A percentile compares a stretch with the other conserved stretches of the same genome.
Conservation (phyloP, 30 jellyfish, hydroid and myxozoan species). For the Aurelia sp. region DNA sequence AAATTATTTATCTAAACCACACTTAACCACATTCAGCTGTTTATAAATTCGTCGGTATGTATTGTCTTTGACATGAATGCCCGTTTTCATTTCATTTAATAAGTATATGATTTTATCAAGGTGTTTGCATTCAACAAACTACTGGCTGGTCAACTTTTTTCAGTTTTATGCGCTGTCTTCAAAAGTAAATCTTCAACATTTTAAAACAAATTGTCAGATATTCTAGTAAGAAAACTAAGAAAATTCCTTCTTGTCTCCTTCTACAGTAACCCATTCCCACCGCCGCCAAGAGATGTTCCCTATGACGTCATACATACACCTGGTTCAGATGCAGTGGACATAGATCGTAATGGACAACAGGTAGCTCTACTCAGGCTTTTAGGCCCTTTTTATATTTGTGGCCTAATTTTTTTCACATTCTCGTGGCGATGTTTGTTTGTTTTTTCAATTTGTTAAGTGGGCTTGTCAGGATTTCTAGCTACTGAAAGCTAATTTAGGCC, state of each 20-base stretch:
- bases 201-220: no score
- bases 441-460: no score
- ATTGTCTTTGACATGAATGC: not conserved
- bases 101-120: not conserved
- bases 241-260: not conserved
- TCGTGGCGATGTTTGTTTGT: no score
- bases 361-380: not conserved
- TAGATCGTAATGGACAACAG: conserved; percentile 18
- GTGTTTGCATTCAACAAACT: conserved; percentile 1
- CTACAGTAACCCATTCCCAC: not conserved
- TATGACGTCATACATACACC: conserved; percentile 22
- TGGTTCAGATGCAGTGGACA: conserved; percentile 46
- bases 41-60: not conserved
- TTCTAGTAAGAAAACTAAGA: not conserved
- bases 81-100: not conserved
- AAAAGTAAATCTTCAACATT: no score
- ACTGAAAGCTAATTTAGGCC: no score
- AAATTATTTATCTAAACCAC: no score
- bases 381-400: no score
- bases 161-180: no score
- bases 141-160: no score
- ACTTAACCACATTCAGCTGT: not conserved
- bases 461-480: no score
- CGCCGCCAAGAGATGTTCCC: conserved; percentile 32
- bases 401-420: no score